Evolutionary conservation across 2,888 invertebrate genomes (phyloP).

Genomic region (Conus canariensis): DNA sequence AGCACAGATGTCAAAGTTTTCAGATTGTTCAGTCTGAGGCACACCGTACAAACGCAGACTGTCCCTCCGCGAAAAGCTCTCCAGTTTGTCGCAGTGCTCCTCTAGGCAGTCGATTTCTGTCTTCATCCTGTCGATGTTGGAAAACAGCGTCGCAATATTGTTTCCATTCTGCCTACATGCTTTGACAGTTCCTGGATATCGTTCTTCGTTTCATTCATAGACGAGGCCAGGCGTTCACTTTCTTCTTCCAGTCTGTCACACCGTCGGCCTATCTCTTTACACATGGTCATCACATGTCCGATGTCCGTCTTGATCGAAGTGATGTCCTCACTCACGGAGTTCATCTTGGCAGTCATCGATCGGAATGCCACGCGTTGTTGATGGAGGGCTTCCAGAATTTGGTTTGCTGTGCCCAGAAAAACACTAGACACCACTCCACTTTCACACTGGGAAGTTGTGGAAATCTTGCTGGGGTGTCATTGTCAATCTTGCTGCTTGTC

Average conservation of each 20-base stretch:
- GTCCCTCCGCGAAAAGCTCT: background rate
- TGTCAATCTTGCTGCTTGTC: background rate
- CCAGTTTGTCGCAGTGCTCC: background rate
- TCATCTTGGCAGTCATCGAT: background rate
- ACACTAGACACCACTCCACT: background rate
- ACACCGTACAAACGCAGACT: conserved; percentile 3
- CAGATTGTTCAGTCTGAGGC: background rate
- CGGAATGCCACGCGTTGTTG: background rate
- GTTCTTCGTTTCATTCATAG: background rate
- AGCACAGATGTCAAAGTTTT: background rate
- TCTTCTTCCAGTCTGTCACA: conserved; percentile 12
- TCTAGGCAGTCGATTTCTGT: background rate
- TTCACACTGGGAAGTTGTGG: background rate
- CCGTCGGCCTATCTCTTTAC: background rate
- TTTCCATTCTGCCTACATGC: background rate
- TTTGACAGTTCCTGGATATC: background rate
- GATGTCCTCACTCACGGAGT: background rate
- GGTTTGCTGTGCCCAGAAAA: background rate
- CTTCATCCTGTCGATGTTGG: background rate
- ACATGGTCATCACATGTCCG: background rate
- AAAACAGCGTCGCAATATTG: background rate
- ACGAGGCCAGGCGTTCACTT: background rate
- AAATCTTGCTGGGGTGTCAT: background rate
- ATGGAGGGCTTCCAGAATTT: background rate
- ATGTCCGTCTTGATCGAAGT: background rate